Base-by-base conservation (phyloP, 30 jellyfish, hydroid and myxozoan species). In the Aurelia aurita region DNA sequence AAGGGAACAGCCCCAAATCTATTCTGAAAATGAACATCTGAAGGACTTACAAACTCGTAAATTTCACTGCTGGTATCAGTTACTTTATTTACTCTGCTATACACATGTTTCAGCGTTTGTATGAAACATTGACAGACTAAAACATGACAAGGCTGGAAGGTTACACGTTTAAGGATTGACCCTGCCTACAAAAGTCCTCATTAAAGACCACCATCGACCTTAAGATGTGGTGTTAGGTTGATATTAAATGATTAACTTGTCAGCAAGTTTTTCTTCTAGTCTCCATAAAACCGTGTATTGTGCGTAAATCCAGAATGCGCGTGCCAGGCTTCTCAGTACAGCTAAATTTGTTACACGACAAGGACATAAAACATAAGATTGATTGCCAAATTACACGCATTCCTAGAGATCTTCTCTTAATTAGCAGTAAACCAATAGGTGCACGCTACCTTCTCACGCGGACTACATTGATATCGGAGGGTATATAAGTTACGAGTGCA, bases 151-250 rank as follows among this genome's bases (percentile, higher is more conserved):
- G 51, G 51, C 9, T 39, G 12, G 51, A 39, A 39, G 51, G 51
- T 39, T 39, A 39, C 51, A 39, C 51, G 51, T 39, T 39, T 39
- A 39, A 8, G 51, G 51, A 39, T 39, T 39, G 51, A 39, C 51
- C 51, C 51, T 39, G 51, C 51, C 51, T 39, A 39, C 51, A 3
- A 39, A 39, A 39, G 51, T 55, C 86, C 58, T 55, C 77, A n/a
- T 22, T 20, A n/a, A 54, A 80, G 90, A 80, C 90, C 90, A 80
- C 90, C 90, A 67, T 43, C 82, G 49, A 71, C 27, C 84, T 71
- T 65, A 60, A 2, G 75, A 64, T 64, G 46, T 64, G 76, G 76
- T 64, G 76, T 64, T 64, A n/a, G 76, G 76, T 64, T 64, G 29
- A 23, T 27, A 28, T 31, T 23, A 64, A 27, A 3, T 64, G 76